phyloP scores from a whole-genome alignment of 2,888 invertebrate species.

The Zonitis immaculata region DNA sequence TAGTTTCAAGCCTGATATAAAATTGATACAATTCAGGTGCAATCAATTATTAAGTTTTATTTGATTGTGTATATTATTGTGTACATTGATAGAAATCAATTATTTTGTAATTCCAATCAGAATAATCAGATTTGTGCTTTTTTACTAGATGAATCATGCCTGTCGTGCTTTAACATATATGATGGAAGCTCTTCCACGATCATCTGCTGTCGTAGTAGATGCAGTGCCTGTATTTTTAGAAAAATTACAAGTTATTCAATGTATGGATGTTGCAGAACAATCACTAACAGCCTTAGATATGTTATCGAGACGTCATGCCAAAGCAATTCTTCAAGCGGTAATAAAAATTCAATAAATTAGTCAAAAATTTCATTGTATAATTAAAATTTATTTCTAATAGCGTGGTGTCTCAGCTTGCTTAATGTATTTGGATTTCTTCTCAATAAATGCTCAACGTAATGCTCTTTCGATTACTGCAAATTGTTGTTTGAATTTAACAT shows the following conservation, averaged over 20 bases:
- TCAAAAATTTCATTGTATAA: background rate
- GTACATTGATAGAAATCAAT: constrained; percentile 21
- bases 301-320: constrained; percentile 93
- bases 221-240: constrained; percentile 96
- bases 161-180: constrained; percentile 98
- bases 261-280: constrained; percentile 99
- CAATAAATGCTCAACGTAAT: constrained; percentile 94
- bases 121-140: background rate
- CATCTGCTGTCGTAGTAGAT: constrained; percentile 92
- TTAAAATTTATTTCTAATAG: constrained; percentile 50
- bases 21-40: constrained; percentile 31
- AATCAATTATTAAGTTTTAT: constrained; percentile 29
- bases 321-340: constrained; percentile 90
- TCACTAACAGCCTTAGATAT: constrained; percentile 96
- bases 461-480: constrained; percentile 96
- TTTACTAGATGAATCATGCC: constrained; percentile 88
- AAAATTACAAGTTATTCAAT: constrained; percentile 95
- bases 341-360: constrained; percentile 36
- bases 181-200: constrained; percentile 97
- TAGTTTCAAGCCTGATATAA: constrained; percentile 7
- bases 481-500: constrained; percentile 90
- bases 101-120: background rate
- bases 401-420: constrained; percentile 94
- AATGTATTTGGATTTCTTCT: constrained; percentile 97
- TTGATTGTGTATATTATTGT: constrained; percentile 35